Evolutionary conservation across 2,113 vertebrate genomes (phyloP), one percentile per base, ranked within the genome.

Genomic region (Gallinago jamesoni): DNA sequence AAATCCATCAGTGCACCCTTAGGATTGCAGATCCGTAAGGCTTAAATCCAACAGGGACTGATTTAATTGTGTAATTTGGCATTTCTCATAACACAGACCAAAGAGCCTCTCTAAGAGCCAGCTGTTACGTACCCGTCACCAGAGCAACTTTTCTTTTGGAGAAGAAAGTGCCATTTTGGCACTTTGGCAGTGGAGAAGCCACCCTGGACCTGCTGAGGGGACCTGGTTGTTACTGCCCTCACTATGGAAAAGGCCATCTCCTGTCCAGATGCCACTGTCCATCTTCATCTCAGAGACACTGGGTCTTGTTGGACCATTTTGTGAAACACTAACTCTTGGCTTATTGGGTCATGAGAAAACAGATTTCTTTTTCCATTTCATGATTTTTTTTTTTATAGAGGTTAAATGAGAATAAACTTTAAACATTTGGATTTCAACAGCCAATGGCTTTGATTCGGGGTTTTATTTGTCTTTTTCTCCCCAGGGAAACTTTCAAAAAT

Each of bases 11-110:
- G 69, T 6, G 30, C 73, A 52, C 87, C 89, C 77, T 84, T 2
- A 69, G 94, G 86, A 77, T 63, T 39, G 35, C 69, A 70, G 73
- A 78, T 89, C 86, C 73, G 35, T 64, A 59, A 83, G 89, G 76
- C 60, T 90, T 83, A 53, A 93, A 88, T 55, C 75, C 90, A 94
- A 31, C 69, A 75, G 89, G 77, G 93, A 67, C 57, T 84, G 73
- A 72, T 89, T 89, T 67, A 81, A 84, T 94, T 87, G 89, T 89
- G 84, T 72, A 7, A 84, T 95, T 87, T 68, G 87, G 70, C 64
- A 6, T 95, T 92, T 59, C 89, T 93, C 76, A 27, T n/a, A 70
- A 82, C 53, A 17, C 43, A 77, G 62, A 52, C 12, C 33, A 16
- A 86, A 45, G 41, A 87, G 52, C 8, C 41, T 92, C 83, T 52